Percentiles rank a stretch among this genome's conserved stretches.
These are phyloP conservation scores for Drosophila malerkotliana DNA, from an alignment of 1,140 invertebrate genomes.

Conservation along the genomic window DNA sequence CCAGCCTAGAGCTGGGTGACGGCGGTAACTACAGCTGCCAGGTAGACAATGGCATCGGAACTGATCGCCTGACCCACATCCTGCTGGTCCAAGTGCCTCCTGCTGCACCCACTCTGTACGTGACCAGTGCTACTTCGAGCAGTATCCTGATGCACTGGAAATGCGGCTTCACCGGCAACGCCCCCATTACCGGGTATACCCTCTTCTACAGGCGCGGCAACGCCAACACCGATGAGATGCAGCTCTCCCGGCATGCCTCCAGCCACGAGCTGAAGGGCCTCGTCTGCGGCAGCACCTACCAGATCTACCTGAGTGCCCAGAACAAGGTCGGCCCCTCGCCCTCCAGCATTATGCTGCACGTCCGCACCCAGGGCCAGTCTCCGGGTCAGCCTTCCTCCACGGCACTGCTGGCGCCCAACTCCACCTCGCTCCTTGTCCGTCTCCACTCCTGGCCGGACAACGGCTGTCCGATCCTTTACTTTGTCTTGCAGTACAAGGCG, in stretches of 20 bases:
- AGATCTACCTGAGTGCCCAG: conserved; percentile 88
- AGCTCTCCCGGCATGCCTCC: conserved; percentile 87
- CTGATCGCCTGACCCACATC: conserved; percentile 87
- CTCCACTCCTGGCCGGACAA: conserved; percentile 91
- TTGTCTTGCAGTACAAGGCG: conserved; percentile 89
- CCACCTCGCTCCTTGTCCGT: conserved; percentile 89
- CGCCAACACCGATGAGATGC: conserved; percentile 87
- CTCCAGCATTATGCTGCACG: conserved; percentile 88
- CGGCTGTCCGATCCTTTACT: conserved; percentile 91
- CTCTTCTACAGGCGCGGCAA: conserved; percentile 88
- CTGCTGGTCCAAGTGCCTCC: conserved; percentile 89
- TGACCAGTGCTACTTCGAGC: conserved; percentile 89
- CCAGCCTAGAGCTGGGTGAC: conserved; percentile 87
- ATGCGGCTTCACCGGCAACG: conserved; percentile 88
- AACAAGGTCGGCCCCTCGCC: conserved; percentile 90
- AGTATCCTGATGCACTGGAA: conserved; percentile 90
- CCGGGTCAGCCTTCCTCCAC: conserved; percentile 88
- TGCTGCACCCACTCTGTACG: conserved; percentile 88
- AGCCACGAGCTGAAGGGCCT: conserved; percentile 89
- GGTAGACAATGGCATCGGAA: conserved; percentile 89
- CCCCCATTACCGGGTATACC: conserved; percentile 88
- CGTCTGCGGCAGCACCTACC: conserved; percentile 90
- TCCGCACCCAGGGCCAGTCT: conserved; percentile 89
- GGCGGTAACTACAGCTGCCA: conserved; percentile 91
- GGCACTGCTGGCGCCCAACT: conserved; percentile 88